Evolutionary conservation across 2,888 invertebrate species (phyloP).

Genomic region (Plagodis pulveraria): DNA sequence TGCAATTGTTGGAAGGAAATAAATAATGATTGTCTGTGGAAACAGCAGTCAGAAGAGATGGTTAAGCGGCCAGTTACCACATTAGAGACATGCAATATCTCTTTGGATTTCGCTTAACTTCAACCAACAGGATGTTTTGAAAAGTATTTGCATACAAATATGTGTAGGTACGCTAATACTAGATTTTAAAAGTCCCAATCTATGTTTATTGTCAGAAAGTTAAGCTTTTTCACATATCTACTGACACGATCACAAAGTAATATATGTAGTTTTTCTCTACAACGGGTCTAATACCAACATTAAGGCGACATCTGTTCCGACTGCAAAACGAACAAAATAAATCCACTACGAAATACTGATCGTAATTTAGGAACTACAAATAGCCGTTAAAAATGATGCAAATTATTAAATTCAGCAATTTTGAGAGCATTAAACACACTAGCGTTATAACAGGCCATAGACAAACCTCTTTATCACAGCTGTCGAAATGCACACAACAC

Average conservation of each 20-base stretch:
- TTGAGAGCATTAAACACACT: conserved; percentile 45
- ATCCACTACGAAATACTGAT: conserved; percentile 74
- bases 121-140: no score
- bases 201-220: no score
- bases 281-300: neutral
- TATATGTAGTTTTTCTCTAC: no score
- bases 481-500: conserved; percentile 76
- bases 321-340: conserved; percentile 29
- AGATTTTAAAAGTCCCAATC: no score
- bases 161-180: no score
- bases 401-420: conserved; percentile 39
- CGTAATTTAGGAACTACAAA: conserved; percentile 81
- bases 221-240: no score
- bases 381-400: conserved; percentile 60
- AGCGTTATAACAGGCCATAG: conserved; percentile 66
- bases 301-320: conserved; percentile 11
- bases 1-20: conserved; percentile 56
- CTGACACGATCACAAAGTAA: no score
- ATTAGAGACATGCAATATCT: no score
- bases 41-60: conserved; percentile 34
- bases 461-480: conserved; percentile 83
- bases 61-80: conserved; percentile 13
- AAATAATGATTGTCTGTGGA: conserved; percentile 50
- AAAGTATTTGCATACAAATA: no score
- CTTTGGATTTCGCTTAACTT: no score